phyloP scores from a whole-genome alignment of 2,888 invertebrate genomes.

The Drosophila borealis region DNA sequence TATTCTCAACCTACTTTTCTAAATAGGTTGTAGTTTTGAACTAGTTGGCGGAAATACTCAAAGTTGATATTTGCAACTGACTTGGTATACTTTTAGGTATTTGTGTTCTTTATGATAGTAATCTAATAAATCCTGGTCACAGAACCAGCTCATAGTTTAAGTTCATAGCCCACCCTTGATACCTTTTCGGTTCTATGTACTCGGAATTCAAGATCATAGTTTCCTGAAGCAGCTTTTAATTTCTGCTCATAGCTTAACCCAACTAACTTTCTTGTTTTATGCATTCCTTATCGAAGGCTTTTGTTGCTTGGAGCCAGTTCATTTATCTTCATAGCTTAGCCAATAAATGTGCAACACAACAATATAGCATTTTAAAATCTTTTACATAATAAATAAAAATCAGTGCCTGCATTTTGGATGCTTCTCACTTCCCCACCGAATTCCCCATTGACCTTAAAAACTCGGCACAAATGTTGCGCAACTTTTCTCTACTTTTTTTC shows the following conservation, averaged over 20 bases:
- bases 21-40: too few species aligned
- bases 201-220: too few species aligned
- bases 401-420: conserved; percentile 8
- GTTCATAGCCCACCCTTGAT: not conserved
- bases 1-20: too few species aligned
- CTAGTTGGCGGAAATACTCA: too few species aligned
- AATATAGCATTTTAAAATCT: not conserved
- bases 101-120: too few species aligned
- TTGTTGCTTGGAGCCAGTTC: not conserved
- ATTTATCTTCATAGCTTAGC: not conserved
- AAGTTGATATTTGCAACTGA: too few species aligned
- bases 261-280: not conserved
- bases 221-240: not conserved
- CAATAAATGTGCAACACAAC: conserved; percentile 18
- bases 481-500: conserved; percentile 21
- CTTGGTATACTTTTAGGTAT: too few species aligned
- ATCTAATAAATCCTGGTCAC: not conserved
- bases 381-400: conserved; percentile 47
- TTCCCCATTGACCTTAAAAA: conserved; percentile 28
- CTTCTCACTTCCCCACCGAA: conserved; percentile 15
- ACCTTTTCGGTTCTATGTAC: too few species aligned
- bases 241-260: not conserved
- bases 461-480: conserved; percentile 38
- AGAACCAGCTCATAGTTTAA: not conserved
- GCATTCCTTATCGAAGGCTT: not conserved